These are phyloP conservation scores for Ornithorhynchus anatinus DNA, from an alignment of 2,113 vertebrate species.

Conservation along the genomic window DNA sequence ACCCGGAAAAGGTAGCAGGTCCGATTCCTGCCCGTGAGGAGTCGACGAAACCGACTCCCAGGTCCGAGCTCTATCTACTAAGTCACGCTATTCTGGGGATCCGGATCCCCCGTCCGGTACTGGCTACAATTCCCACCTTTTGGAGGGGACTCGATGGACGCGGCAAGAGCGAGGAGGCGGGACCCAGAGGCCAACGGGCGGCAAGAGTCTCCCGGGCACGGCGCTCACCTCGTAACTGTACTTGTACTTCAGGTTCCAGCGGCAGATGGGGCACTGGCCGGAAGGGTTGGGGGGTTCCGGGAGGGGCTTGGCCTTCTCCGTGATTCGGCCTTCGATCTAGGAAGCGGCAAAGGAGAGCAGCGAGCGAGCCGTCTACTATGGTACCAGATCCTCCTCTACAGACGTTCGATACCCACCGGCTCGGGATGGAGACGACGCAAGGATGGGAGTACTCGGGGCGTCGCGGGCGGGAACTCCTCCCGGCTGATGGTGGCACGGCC, in stretches of 20 bases:
- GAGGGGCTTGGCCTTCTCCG: constrained; percentile 46
- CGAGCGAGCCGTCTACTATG: not conserved
- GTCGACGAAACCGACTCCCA: too few species aligned
- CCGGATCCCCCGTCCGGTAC: too few species aligned
- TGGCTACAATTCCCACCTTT: too few species aligned
- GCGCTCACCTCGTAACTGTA: constrained; percentile 87
- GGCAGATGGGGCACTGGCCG: constrained; percentile 94
- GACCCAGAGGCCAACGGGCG: too few species aligned
- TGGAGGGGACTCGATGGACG: too few species aligned
- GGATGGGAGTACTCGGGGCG: not conserved
- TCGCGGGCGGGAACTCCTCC: not conserved
- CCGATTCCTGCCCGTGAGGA: too few species aligned
- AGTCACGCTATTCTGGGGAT: too few species aligned
- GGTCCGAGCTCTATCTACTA: too few species aligned
- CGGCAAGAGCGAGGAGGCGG: too few species aligned
- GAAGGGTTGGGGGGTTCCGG: constrained; percentile 88
- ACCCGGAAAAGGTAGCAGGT: too few species aligned
- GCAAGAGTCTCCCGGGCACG: too few species aligned
- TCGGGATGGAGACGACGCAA: not conserved
- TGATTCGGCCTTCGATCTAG: constrained; percentile 85
- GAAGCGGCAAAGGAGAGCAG: constrained; percentile 28
- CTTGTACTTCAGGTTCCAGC: constrained; percentile 95
- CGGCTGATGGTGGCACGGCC: too few species aligned
- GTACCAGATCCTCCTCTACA: not conserved
- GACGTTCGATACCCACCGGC: not conserved